Evolutionary conservation across 30 jellyfish, hydroid and myxozoan genomes (phyloP), one percentile per base, ranked within the genome.

Genomic region (Aurelia aurita): DNA sequence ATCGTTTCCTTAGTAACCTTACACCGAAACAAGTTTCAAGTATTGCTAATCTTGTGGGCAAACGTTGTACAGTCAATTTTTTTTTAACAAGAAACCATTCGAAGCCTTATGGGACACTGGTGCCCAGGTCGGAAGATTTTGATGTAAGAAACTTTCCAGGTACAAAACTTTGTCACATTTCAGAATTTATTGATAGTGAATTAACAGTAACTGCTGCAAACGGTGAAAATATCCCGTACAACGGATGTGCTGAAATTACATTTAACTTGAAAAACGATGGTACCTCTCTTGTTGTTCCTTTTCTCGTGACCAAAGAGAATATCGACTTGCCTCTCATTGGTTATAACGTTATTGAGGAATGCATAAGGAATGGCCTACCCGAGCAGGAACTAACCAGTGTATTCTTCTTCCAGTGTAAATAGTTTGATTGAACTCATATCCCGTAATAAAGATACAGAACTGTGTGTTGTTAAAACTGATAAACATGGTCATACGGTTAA

Each of bases 41-140:
- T 19, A 53, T 74, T 57, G 27, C 78, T 25, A 14, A 27, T 46
- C 51, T 74, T 57, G 87, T 74, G 25, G 87, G 87, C 10, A 57
- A 74, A 9, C n/a, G 49, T 19, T 74, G 87, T 43, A 57, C 25
- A 27, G 29, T 74, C 51, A 74, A 74, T 26, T 49, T 83, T 43
- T 16, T 13, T 53, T n/a, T 27, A 57, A 57, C 10, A 55, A 82
- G 39, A 53, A 14, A 46, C 47, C 13, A 74, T 18, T 27, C 10
- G 49, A 53, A 26, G 87, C 87, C 19, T 43, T 74, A 9, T 74
- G 87, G 87, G 82, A 74, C 54, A 49, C 83, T 11, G 83, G 69
- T 49, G 29, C 32, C 43, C 72, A 71, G 43, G 83, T 71, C n/a
- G n/a, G n/a, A n/a, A n/a, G n/a, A n/a, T n/a, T n/a, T n/a, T n/a